Conservation (phyloP, 1,140 invertebrate species). For the Dolichoris vasculosae region DNA sequence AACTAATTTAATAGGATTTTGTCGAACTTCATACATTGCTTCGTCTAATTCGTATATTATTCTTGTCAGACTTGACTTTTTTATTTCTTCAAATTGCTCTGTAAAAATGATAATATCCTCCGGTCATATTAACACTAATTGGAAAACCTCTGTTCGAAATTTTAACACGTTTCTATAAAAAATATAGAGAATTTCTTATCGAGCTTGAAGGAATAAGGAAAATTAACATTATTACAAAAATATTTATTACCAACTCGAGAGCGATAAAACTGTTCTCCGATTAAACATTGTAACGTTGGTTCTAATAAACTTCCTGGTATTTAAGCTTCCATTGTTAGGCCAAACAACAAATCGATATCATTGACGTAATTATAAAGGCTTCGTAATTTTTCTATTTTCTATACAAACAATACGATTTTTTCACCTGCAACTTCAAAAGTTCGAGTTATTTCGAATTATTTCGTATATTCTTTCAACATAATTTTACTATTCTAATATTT, state of each 20-base stretch:
- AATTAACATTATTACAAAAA: slow-evolving; percentile 76
- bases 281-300: slow-evolving; percentile 78
- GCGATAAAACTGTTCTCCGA: slow-evolving; percentile 79
- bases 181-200: slow-evolving; percentile 60
- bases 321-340: slow-evolving; percentile 76
- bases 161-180: not conserved
- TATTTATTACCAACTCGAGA: slow-evolving; percentile 75
- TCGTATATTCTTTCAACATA: not conserved
- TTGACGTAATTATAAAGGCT: slow-evolving; percentile 74
- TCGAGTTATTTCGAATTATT: no score
- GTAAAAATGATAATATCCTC: slow-evolving; percentile 36
- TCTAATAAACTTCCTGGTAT: slow-evolving; percentile 75
- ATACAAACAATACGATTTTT: slow-evolving; percentile 40
- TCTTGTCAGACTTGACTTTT: slow-evolving; percentile 74
- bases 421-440: no score
- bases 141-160: not conserved
- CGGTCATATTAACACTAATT: not conserved
- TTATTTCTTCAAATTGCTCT: slow-evolving; percentile 76
- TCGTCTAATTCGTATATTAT: slow-evolving; percentile 78
- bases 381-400: slow-evolving; percentile 46
- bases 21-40: slow-evolving; percentile 64
- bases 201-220: slow-evolving; percentile 73
- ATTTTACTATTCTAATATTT: no score
- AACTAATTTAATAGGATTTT: slow-evolving; percentile 49
- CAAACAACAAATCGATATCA: slow-evolving; percentile 81